Percentiles rank a stretch among this genome's conserved stretches.
Evolutionary conservation across 1,140 invertebrate species (phyloP).

Genomic region (Brachionus koreanus): DNA sequence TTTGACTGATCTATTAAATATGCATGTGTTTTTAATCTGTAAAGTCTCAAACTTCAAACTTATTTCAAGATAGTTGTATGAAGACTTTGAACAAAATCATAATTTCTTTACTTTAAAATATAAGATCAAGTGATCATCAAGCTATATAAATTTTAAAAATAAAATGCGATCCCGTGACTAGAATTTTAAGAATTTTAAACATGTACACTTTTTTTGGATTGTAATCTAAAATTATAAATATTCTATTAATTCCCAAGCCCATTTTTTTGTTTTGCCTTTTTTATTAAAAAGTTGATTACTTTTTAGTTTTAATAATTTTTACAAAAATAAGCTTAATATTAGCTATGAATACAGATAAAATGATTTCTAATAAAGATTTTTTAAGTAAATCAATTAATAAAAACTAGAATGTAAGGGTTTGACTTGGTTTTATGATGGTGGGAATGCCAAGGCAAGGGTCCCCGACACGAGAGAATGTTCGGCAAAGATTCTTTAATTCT

Average conservation of each 20-base stretch:
- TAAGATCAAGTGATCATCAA: background rate
- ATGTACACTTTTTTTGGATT: background rate
- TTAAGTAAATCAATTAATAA: no score
- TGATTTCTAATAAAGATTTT: no score
- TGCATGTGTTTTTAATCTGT: background rate
- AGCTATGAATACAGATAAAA: no score
- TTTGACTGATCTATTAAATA: background rate
- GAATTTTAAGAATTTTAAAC: background rate
- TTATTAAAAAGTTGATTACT: background rate
- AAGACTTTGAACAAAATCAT: background rate
- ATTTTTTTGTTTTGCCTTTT: background rate
- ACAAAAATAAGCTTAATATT: no score
- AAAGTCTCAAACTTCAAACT: conserved; percentile 16
- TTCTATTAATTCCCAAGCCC: background rate
- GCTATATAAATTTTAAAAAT: background rate
- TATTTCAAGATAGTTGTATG: background rate
- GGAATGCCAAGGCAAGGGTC: no score
- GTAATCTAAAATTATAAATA: background rate
- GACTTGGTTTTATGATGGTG: no score
- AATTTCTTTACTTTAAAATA: background rate
- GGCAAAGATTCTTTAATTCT: no score
- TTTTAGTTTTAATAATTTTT: background rate
- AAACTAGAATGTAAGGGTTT: no score
- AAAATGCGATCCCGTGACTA: conserved; percentile 7
- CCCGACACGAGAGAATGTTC: no score